Evolutionary conservation across 2,113 vertebrate genomes (phyloP).

Genomic region (Urocolius indicus): DNA sequence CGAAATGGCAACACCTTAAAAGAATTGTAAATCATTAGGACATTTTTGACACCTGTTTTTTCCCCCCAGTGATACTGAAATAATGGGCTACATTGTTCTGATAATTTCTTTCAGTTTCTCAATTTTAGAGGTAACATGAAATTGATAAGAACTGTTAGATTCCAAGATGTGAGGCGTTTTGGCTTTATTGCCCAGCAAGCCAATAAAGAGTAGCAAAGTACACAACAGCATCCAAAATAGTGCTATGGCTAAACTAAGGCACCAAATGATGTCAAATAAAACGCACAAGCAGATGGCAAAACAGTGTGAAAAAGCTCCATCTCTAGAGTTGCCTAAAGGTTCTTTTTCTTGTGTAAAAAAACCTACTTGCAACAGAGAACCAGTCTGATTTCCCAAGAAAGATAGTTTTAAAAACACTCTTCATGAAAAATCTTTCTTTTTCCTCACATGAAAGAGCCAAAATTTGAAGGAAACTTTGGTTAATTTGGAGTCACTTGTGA

Average conservation of each 20-base stretch:
- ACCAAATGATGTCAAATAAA: background rate
- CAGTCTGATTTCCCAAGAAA: background rate
- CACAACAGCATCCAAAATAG: background rate
- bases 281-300: background rate
- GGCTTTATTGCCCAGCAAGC: background rate
- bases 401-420: background rate
- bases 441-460: rapidly evolving
- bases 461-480: background rate
- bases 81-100: background rate
- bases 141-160: background rate
- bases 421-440: background rate
- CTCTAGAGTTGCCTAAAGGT: background rate
- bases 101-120: background rate
- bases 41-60: background rate
- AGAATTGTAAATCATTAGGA: background rate
- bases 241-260: background rate
- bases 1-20: background rate
- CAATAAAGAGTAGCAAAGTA: background rate
- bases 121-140: background rate
- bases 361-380: background rate
- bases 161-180: background rate
- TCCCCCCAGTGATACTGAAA: background rate
- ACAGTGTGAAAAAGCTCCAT: background rate
- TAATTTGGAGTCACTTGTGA: background rate
- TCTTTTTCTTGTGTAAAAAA: background rate